phyloP scores from a whole-genome alignment of 2,888 invertebrate genomes.

The Polymixis flavicincta region DNA sequence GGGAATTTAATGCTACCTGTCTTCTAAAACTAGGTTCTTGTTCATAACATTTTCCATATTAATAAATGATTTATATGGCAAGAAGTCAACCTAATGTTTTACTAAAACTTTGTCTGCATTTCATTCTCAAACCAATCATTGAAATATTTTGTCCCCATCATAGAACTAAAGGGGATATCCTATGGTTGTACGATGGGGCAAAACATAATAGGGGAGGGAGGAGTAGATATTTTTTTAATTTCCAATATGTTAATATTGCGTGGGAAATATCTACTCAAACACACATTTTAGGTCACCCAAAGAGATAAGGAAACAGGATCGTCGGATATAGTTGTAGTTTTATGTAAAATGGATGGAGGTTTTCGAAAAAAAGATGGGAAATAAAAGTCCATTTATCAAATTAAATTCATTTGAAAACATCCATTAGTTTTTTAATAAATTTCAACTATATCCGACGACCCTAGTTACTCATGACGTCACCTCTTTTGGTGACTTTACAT shows the following conservation, averaged over 20 bases:
- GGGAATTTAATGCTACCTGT: not conserved
- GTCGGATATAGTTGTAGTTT: not conserved
- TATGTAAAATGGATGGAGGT: not conserved
- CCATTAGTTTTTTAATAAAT: not conserved
- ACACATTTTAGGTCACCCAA: not conserved
- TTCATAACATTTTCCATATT: not conserved
- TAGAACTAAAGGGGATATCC: not conserved
- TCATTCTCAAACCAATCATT: not conserved
- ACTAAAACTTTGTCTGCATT: too few species aligned
- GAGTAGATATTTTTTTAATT: too few species aligned
- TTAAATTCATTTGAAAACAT: not conserved
- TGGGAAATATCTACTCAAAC: not conserved
- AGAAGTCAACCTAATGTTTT: too few species aligned
- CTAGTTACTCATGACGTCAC: not conserved
- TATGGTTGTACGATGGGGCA: too few species aligned
- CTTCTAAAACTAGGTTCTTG: not conserved
- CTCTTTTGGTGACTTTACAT: not conserved
- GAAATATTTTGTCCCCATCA: not conserved
- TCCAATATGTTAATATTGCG: too few species aligned
- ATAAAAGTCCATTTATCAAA: not conserved
- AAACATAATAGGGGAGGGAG: too few species aligned
- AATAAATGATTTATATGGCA: not conserved
- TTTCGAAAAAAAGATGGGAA: not conserved
- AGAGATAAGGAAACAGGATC: not conserved
- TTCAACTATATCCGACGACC: not conserved